These are phyloP conservation scores for Cheumatopsyche charites DNA, from an alignment of 1,140 invertebrate species.

Conservation along the genomic window DNA sequence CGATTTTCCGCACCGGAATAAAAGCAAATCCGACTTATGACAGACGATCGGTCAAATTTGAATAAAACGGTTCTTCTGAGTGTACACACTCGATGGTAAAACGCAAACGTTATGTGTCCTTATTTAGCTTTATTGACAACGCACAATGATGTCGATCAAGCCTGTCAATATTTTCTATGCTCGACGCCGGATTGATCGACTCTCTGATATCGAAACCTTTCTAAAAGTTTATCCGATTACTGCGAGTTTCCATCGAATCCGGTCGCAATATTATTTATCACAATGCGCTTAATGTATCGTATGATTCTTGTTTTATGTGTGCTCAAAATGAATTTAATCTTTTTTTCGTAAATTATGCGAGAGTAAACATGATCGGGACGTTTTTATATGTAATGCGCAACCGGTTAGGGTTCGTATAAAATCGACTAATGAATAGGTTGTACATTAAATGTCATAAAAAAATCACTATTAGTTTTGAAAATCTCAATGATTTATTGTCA, in stretches of 20 bases:
- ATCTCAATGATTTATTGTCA: neutral
- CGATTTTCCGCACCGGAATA: neutral
- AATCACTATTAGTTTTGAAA: neutral
- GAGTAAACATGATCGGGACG: too few relatives aligned
- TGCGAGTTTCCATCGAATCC: too few relatives aligned
- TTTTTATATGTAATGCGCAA: neutral
- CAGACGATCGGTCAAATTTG: conserved; percentile 8
- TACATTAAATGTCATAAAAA: conserved; percentile 9
- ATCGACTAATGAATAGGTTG: conserved; percentile 8
- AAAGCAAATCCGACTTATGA: neutral
- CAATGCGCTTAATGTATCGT: too few relatives aligned
- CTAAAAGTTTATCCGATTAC: too few relatives aligned
- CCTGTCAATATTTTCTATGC: neutral
- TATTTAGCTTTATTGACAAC: neutral
- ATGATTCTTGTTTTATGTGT: too few relatives aligned
- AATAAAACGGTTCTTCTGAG: neutral
- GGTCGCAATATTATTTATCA: neutral
- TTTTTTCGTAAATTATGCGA: too few relatives aligned
- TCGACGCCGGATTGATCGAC: neutral
- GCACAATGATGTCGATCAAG: conserved; percentile 12
- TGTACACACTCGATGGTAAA: neutral
- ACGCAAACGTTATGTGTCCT: conserved; percentile 3
- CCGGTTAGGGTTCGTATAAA: conserved; percentile 20
- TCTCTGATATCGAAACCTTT: neutral
- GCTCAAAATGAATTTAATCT: too few relatives aligned